Base-by-base conservation (phyloP, 1,140 invertebrate species). In the Danaus plexippus region DNA sequence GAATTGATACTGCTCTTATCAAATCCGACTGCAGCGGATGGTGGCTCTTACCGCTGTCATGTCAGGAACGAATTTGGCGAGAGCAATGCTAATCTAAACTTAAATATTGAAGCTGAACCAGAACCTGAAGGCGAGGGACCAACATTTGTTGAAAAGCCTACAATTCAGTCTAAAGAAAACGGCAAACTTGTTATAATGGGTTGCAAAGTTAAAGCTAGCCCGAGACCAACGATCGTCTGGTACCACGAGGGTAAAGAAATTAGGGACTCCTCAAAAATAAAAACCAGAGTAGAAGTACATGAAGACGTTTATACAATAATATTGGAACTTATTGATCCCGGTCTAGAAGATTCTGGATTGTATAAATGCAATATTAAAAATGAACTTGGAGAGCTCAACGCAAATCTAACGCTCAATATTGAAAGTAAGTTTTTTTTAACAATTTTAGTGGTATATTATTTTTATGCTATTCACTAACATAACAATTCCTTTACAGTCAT, bases 311-410 rank as follows among this genome's bases (percentile, higher is more conserved):
- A 97, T 80, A 94, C 96, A 52, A 95, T 97, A 44, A 92, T 94
- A 77, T 85, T 99, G 57, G 95, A 96, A 83, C 88, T 99, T 9
- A 93, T 94, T 88, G 96, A 98, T 88, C 97, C 97, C 57, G 94
- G 94, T 68, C 91, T 95, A 61, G 94, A 96, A 72, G 97, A 99
- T 88, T 97, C 97, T 67, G 98, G 98, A 43, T 90, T 98, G 41
- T 99, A 99, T 88, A 99, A 99, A 87, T 98, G 97, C 81, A 97
- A 97, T 73, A 97, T 99, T 60, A 98, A 98, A 86, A 99, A 99
- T 87, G 89, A 92, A 64, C 91, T 95, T 75, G 98, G 98, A 64
- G 97, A 99, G 91, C 91, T 97, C 47, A 98, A 98, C 85, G 96
- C 97, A 43, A 98, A 98, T 88, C 89, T 98, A 45, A 97, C 97